Evolutionary conservation across 1,140 invertebrate genomes (phyloP).

Genomic region (Cryptotermes secundus): DNA sequence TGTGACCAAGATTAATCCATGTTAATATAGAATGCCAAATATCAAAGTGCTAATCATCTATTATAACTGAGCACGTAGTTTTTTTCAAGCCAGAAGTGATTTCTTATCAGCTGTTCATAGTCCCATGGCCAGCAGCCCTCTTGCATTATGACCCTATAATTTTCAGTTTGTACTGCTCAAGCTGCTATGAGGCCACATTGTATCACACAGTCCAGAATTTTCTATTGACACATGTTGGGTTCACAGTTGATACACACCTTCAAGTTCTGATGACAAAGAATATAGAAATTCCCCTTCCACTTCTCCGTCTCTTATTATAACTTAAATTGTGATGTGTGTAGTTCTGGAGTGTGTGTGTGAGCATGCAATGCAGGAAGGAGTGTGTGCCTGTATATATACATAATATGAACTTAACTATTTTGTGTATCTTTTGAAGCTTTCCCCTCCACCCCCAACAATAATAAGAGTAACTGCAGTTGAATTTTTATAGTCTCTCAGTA

Average conservation of each 20-base stretch:
- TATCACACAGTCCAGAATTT: neutral
- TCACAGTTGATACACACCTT: neutral
- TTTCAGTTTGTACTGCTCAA: too few relatives aligned
- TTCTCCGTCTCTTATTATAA: neutral
- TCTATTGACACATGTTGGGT: neutral
- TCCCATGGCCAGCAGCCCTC: neutral
- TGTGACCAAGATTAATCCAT: neutral
- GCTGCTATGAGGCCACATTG: neutral
- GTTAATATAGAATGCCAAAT: neutral
- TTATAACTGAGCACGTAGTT: neutral
- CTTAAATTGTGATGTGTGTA: neutral
- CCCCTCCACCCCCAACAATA: neutral
- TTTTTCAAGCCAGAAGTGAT: neutral
- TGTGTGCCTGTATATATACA: neutral
- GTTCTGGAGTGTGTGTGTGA: neutral
- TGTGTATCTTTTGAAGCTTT: conserved; percentile 1
- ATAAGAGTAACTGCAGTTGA: neutral
- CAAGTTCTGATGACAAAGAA: neutral
- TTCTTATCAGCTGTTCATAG: neutral
- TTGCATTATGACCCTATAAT: neutral
- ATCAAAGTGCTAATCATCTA: too few relatives aligned
- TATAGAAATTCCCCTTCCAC: neutral
- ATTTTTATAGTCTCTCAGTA: neutral
- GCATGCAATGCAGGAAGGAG: neutral
- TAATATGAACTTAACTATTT: conserved; percentile 8